Conservation (phyloP, 1,140 invertebrate species). For the Cotesia typhae region DNA sequence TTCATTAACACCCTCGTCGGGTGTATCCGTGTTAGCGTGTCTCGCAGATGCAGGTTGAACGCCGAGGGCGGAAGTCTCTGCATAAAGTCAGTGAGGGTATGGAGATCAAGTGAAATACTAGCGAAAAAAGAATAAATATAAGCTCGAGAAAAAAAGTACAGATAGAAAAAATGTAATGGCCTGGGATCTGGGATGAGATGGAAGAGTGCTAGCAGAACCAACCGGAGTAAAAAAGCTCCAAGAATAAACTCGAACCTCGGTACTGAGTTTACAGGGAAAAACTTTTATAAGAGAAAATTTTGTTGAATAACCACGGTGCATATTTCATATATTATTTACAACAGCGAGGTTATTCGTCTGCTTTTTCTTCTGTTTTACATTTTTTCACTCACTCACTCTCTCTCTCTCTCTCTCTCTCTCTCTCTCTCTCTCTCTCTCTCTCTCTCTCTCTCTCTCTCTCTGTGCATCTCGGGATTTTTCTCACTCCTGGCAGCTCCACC, state of each 20-base stretch:
- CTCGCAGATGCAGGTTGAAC: too few species aligned
- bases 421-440: conserved; percentile 26
- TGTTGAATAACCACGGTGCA: conserved; percentile 54
- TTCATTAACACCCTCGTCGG: conserved; percentile 57
- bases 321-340: conserved; percentile 67
- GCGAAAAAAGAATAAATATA: too few species aligned
- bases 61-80: too few species aligned
- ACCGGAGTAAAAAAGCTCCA: conserved; percentile 41
- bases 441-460: conserved; percentile 6
- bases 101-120: too few species aligned
- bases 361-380: conserved; percentile 18
- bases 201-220: neutral
- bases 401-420: conserved; percentile 23
- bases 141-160: too few species aligned
- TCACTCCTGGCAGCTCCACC: too few species aligned
- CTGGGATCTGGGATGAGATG: too few species aligned
- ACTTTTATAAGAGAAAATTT: conserved; percentile 52
- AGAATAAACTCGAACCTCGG: conserved; percentile 29
- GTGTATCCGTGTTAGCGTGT: too few species aligned
- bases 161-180: too few species aligned
- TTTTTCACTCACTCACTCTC: conserved; percentile 35
- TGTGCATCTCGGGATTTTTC: too few species aligned
- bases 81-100: too few species aligned
- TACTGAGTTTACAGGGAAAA: conserved; percentile 41
- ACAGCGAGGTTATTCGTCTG: conserved; percentile 56